phyloP scores from a whole-genome alignment of 2,888 invertebrate species.

The Molorchus minor region DNA sequence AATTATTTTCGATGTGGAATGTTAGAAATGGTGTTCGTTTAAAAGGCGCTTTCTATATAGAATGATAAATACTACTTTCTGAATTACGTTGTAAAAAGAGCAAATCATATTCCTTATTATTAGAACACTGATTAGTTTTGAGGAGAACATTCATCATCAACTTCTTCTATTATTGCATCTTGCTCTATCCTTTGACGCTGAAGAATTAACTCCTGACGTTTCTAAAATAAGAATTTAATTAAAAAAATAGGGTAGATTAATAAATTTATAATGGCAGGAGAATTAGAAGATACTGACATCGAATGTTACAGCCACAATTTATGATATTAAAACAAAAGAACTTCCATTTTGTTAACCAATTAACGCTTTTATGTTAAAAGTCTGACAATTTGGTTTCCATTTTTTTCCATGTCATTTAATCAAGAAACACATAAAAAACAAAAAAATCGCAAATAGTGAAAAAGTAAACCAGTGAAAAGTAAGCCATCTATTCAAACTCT shows the following conservation, averaged over 20 bases:
- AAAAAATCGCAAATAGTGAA: too few species aligned
- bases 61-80: slow-evolving; percentile 8
- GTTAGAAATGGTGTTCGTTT: slow-evolving; percentile 24
- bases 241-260: too few species aligned
- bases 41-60: slow-evolving; percentile 15
- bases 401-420: too few species aligned
- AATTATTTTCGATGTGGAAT: slow-evolving; percentile 32
- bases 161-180: slow-evolving; percentile 77
- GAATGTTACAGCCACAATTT: background rate
- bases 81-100: background rate
- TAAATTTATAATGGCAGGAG: too few species aligned
- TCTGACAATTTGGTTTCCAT: too few species aligned
- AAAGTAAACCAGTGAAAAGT: too few species aligned
- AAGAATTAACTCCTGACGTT: slow-evolving; percentile 67
- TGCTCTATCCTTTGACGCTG: slow-evolving; percentile 72
- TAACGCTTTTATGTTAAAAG: background rate
- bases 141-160: slow-evolving; percentile 69
- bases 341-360: too few species aligned
- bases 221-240: slow-evolving; percentile 62
- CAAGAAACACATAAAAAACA: too few species aligned
- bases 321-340: slow-evolving; percentile 4
- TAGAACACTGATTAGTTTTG: slow-evolving; percentile 51
- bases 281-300: too few species aligned
- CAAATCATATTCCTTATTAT: background rate
- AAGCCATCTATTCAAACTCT: too few species aligned